Percentiles rank a stretch among this genome's conserved stretches.
These are phyloP conservation scores for Cryptoblepharus egeriae DNA, from an alignment of 2,797 vertebrate species.

Conservation along the genomic window DNA sequence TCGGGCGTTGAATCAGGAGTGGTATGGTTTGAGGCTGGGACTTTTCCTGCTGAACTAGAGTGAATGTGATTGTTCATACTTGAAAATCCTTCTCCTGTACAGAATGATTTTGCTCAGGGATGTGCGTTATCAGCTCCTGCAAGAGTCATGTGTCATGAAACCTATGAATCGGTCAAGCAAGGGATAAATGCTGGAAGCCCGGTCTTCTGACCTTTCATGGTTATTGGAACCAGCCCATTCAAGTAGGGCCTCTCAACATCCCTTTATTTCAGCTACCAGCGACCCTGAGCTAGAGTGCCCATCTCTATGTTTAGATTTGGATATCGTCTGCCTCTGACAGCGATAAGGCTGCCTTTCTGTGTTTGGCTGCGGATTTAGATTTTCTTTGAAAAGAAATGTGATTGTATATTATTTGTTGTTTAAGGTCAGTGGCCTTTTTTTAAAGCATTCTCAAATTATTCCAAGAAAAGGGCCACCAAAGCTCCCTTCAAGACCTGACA, in stretches of 20 bases:
- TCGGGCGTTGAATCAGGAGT: not conserved
- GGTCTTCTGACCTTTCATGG: not conserved
- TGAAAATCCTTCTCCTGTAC: not conserved
- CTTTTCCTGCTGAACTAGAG: no score
- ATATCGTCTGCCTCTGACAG: not conserved
- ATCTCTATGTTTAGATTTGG: not conserved
- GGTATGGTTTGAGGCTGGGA: not conserved
- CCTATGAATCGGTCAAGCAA: not conserved
- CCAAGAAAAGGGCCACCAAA: not conserved
- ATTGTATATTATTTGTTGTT: not conserved
- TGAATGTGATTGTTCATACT: not conserved
- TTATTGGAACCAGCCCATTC: not conserved
- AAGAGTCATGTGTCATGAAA: not conserved
- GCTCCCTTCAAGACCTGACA: constrained; percentile 25
- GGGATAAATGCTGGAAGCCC: no score
- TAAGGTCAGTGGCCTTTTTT: not conserved
- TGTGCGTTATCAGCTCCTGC: not conserved
- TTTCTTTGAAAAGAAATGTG: not conserved
- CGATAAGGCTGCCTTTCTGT: constrained; percentile 5
- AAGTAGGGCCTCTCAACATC: not conserved
- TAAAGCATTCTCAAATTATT: not conserved
- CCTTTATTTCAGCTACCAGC: not conserved
- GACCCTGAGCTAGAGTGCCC: not conserved
- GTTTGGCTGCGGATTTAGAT: not conserved
- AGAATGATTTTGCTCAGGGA: not conserved